Conservation (phyloP, 2,113 vertebrate species). For the Leptosomus discolor region DNA sequence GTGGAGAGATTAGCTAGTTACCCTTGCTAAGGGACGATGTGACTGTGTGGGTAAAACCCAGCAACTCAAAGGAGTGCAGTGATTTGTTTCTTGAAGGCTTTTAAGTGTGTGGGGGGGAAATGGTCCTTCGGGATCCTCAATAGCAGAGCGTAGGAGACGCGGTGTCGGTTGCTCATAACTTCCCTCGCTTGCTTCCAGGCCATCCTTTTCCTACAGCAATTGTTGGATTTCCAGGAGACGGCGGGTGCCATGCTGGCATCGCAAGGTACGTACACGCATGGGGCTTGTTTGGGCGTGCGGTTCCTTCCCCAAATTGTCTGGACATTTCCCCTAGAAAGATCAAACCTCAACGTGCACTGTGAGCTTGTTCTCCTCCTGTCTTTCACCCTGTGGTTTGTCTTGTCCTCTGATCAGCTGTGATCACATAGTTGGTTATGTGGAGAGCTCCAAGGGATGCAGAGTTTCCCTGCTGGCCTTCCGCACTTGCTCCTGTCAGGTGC, state of each 20-base stretch:
- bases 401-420: background rate
- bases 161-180: background rate
- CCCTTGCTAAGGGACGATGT: background rate
- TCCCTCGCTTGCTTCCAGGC: slow-evolving; percentile 74
- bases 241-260: slow-evolving; percentile 97
- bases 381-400: slow-evolving; percentile 17
- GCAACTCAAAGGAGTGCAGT: background rate
- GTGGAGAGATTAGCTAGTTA: background rate
- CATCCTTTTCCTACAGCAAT: slow-evolving; percentile 95
- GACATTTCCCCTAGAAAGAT: background rate
- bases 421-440: background rate
- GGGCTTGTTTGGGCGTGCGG: background rate
- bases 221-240: slow-evolving; percentile 97
- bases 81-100: background rate
- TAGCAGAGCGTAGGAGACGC: background rate
- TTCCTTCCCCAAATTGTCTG: background rate
- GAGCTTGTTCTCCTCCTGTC: background rate
- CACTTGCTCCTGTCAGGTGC: background rate
- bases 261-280: slow-evolving; percentile 82
- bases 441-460: background rate
- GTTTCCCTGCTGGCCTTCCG: background rate
- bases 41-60: background rate
- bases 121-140: background rate
- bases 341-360: background rate
- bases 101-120: background rate